These are phyloP conservation scores for Mactromeris polynyma DNA, from an alignment of 2,888 invertebrate species.

Conservation along the genomic window DNA sequence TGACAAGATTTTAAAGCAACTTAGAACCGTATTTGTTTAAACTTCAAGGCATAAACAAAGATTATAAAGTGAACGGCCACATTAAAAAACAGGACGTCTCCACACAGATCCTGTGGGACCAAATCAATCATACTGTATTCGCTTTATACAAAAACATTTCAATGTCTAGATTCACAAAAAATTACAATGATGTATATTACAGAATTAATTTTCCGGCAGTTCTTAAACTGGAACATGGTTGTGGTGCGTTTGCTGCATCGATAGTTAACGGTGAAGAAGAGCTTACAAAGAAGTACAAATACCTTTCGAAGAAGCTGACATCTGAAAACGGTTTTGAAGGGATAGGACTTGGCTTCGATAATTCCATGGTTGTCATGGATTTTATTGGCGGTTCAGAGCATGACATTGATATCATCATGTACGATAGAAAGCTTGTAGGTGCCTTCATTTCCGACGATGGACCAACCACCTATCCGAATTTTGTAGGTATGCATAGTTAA, in stretches of 20 bases:
- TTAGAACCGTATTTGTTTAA: too few relatives aligned
- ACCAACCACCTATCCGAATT: constrained; percentile 70
- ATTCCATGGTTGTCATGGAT: constrained; percentile 73
- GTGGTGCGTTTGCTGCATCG: constrained; percentile 77
- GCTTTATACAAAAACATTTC: too few relatives aligned
- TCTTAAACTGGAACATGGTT: constrained; percentile 78
- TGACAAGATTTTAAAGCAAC: too few relatives aligned
- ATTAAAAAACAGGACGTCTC: too few relatives aligned
- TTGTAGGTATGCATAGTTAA: constrained; percentile 63
- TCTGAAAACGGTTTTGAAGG: constrained; percentile 70
- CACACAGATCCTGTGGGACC: too few relatives aligned
- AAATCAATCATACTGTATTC: too few relatives aligned
- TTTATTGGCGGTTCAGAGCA: constrained; percentile 75
- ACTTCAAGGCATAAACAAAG: too few relatives aligned
- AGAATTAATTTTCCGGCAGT: constrained; percentile 69
- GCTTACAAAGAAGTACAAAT: constrained; percentile 53
- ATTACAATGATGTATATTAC: background rate
- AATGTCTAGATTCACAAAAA: too few relatives aligned
- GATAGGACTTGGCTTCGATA: constrained; percentile 74
- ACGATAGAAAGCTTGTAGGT: constrained; percentile 71
- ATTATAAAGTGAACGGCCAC: too few relatives aligned
- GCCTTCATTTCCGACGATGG: constrained; percentile 80
- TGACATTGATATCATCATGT: constrained; percentile 77
- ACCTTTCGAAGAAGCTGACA: constrained; percentile 55
- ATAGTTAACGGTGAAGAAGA: constrained; percentile 66